Base-by-base conservation (phyloP, 1,140 invertebrate species). In the Halyomorpha halys region DNA sequence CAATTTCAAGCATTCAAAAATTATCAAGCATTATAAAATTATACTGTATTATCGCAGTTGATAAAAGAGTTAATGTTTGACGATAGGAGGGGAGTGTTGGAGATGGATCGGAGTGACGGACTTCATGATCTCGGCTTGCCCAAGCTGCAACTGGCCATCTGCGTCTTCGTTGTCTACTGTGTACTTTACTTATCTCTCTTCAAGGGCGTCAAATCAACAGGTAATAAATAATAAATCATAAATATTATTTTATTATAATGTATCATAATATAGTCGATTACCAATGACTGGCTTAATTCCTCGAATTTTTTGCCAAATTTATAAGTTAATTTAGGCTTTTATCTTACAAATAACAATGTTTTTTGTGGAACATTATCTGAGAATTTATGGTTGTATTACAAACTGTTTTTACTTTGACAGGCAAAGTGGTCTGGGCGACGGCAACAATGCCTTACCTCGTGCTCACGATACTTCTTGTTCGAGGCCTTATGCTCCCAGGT, bases 131-230 rank as follows among this genome's bases (percentile, higher is more conserved):
- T 90, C 63, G 87, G 87, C 9, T 74, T 78, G 14, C 83, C 86
- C 0, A 86, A 86, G 74, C 87, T 84, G 85, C 83, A 87, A 70
- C 74, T 87, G 47, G 79, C 82, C 0, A 69, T 86, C 0, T 89
- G 86, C 68, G 73, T 89, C 15, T 78, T 86, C 3, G 72, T 82
- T 3, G 86, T 90, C 27, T 90, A 90, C 73, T 74, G 83, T 51
- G 88, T 88, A 68, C 81, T 89, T 16, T 90, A 90, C 72, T 80
- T 90, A 65, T 88, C 86, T 5, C 77, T 90, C 8, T 90, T 88
- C 77, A 90, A 90, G 77, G 90, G 90, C 11, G 90, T 93, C 18
- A 87, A 89, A 69, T 91, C 87, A 59, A 91, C 90, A 59, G 90
- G 90, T 82, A 84, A 86, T 82, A 84, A 86, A 78, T 67, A 39